A percentile compares a stretch with the other conserved stretches of the same genome.
Evolutionary conservation across 2,113 vertebrate genomes (phyloP).

Genomic region (Amazona vittata): DNA sequence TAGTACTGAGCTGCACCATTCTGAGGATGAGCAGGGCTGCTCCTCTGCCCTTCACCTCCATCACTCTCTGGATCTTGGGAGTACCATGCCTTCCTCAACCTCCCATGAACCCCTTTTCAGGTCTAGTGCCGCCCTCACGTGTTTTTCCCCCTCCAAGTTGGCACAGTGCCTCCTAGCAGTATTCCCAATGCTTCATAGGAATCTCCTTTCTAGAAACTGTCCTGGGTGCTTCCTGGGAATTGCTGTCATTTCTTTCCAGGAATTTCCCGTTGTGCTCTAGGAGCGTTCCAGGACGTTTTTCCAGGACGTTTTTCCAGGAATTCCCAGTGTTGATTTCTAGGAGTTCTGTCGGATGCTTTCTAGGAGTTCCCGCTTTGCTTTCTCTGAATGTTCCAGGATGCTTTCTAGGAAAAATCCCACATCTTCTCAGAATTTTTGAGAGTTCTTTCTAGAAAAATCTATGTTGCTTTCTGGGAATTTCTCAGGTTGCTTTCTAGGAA

Average conservation of each 20-base stretch:
- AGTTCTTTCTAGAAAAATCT: not conserved
- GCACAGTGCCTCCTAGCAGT: not conserved
- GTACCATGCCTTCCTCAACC: not conserved
- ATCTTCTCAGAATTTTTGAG: not conserved
- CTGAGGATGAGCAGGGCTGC: not conserved
- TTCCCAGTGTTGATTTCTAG: fast-evolving
- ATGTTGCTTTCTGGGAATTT: not conserved
- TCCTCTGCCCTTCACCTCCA: not conserved
- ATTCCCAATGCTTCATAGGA: not conserved
- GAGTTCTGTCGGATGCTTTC: not conserved
- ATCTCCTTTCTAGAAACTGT: not conserved
- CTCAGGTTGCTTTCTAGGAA: not conserved
- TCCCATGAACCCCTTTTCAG: not conserved
- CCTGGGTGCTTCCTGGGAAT: not conserved
- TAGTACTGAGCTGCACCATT: not conserved
- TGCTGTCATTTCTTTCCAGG: not conserved
- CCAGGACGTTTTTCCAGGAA: not conserved
- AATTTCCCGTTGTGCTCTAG: not conserved
- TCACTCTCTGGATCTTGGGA: not conserved
- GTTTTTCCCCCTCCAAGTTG: not conserved
- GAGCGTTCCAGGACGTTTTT: not conserved
- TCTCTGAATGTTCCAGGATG: not conserved
- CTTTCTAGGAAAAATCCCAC: not conserved
- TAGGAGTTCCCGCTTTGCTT: not conserved
- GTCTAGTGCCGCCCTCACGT: not conserved